phyloP scores from a whole-genome alignment of 2,113 vertebrate species.

The Actinemys pallida region DNA sequence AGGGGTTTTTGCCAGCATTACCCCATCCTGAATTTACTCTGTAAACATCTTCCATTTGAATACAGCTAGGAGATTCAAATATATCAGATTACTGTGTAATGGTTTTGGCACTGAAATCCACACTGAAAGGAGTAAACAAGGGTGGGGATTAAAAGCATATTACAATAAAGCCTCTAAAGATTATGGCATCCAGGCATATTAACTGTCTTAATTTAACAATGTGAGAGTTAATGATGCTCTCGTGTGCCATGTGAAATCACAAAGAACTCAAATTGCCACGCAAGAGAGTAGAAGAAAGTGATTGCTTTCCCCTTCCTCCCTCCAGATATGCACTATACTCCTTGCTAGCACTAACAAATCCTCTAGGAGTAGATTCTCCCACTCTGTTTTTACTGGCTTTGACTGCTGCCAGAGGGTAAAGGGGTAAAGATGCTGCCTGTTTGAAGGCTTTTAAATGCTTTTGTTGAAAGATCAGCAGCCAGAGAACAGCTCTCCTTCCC shows the following conservation, averaged over 20 bases:
- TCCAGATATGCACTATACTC: neutral
- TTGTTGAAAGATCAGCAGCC: neutral
- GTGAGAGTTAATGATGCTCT: neutral
- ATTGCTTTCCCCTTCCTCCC: fast-evolving
- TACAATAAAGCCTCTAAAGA: neutral
- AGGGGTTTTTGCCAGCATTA: neutral
- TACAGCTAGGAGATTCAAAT: neutral
- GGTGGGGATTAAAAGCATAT: neutral
- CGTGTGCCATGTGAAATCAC: neutral
- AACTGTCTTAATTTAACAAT: neutral
- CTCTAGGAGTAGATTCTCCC: neutral
- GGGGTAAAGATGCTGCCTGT: neutral
- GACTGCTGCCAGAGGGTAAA: neutral
- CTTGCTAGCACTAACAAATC: neutral
- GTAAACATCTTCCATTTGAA: neutral
- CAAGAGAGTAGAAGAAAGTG: neutral
- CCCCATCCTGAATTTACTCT: neutral
- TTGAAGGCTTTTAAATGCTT: neutral
- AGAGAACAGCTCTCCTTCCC: neutral
- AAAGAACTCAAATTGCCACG: neutral
- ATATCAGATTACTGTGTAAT: neutral
- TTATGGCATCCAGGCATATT: neutral
- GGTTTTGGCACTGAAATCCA: neutral
- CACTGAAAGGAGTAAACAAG: neutral
- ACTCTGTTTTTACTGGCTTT: too few relatives aligned